Evolutionary conservation across 2,113 vertebrate genomes (phyloP).

Genomic region (Perca flavescens): DNA sequence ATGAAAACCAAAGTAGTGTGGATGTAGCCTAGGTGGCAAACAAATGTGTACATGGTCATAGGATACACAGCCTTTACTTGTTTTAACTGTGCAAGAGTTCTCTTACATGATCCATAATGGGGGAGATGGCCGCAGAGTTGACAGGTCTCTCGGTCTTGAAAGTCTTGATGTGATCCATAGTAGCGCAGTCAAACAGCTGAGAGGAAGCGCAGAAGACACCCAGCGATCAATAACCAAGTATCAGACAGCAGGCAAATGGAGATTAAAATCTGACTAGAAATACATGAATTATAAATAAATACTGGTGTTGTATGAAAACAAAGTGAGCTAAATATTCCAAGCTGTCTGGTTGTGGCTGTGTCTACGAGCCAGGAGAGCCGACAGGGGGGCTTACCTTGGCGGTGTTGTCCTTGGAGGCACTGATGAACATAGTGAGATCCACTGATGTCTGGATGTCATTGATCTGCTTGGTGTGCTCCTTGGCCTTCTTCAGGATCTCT

Average conservation of each 20-base stretch:
- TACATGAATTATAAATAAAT: neutral
- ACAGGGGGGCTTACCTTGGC: constrained; percentile 88
- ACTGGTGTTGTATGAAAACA: neutral
- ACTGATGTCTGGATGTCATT: constrained; percentile 96
- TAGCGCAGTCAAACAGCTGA: constrained; percentile 92
- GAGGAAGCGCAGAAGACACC: neutral
- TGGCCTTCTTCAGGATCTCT: constrained; percentile 89
- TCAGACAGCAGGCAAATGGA: neutral
- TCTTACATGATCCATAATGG: constrained; percentile 95
- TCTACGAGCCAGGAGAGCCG: neutral
- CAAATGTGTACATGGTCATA: neutral
- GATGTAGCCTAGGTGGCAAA: too few species aligned
- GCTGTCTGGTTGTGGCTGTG: neutral
- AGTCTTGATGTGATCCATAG: constrained; percentile 93
- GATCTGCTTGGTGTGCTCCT: constrained; percentile 97
- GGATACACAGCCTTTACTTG: neutral
- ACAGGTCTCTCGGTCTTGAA: constrained; percentile 96
- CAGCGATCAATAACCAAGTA: neutral
- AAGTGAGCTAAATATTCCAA: neutral
- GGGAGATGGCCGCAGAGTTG: constrained; percentile 96
- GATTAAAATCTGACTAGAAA: neutral
- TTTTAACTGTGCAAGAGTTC: neutral
- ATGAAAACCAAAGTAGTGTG: too few species aligned
- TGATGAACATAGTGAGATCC: constrained; percentile 97
- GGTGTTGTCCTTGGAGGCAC: constrained; percentile 94